Evolutionary conservation across 1,140 invertebrate species (phyloP).

Genomic region (Drosophila orosa): DNA sequence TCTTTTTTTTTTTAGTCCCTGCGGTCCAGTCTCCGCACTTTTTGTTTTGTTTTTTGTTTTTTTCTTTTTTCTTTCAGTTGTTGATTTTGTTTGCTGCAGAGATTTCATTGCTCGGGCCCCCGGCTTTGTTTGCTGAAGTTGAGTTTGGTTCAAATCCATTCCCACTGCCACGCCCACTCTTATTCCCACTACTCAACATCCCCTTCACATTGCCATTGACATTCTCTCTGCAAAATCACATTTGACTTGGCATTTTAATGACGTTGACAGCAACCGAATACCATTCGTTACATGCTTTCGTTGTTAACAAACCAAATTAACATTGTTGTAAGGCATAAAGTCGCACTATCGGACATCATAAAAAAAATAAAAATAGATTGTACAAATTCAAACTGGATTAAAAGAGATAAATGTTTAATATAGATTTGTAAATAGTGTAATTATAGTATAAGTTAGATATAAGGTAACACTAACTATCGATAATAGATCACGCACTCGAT

Average conservation of each 20-base stretch:
- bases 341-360: background rate
- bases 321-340: slow-evolving; percentile 1
- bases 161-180: slow-evolving; percentile 3
- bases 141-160: slow-evolving; percentile 15
- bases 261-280: slow-evolving; percentile 59
- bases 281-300: slow-evolving; percentile 13
- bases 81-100: slow-evolving; percentile 58
- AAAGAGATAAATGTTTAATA: background rate
- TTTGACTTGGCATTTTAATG: slow-evolving; percentile 77
- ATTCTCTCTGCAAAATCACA: slow-evolving; percentile 60
- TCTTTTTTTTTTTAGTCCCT: slow-evolving; percentile 2
- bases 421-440: too few relatives aligned
- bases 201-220: slow-evolving; percentile 11
- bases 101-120: slow-evolving; percentile 60
- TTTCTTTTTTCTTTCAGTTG: slow-evolving; percentile 5
- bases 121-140: slow-evolving; percentile 59
- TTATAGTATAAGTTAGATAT: too few relatives aligned
- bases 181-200: background rate
- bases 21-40: slow-evolving; percentile 6
- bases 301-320: slow-evolving; percentile 37
- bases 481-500: too few relatives aligned
- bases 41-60: background rate
- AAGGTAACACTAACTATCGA: too few relatives aligned
- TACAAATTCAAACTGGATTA: background rate
- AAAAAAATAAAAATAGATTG: too few relatives aligned